A percentile compares a stretch with the other conserved stretches of the same genome.
Evolutionary conservation across 92 coral and sea anemone genomes (phyloP).

Genomic region (Zoanthus gigantus): DNA sequence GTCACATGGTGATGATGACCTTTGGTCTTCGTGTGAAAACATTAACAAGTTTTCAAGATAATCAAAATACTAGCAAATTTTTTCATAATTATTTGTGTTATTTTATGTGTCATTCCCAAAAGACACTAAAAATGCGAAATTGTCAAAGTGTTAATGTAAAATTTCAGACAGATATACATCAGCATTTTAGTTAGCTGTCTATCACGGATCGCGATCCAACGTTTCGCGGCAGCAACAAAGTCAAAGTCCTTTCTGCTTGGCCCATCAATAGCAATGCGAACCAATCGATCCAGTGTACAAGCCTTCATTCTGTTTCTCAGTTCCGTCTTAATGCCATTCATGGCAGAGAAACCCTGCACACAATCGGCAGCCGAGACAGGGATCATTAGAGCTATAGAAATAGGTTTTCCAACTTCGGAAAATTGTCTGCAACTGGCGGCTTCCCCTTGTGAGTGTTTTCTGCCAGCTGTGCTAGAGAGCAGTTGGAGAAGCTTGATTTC

Average conservation of each 20-base stretch:
- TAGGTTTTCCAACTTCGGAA: neutral
- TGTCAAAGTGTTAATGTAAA: neutral
- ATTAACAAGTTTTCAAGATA: no score
- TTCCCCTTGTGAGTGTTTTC: neutral
- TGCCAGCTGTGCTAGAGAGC: neutral
- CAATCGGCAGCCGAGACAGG: constrained; percentile 23
- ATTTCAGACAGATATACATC: neutral
- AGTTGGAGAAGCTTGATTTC: neutral
- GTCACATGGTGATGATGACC: no score
- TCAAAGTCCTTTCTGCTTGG: constrained; percentile 20
- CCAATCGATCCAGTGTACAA: constrained; percentile 1
- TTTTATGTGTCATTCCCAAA: no score
- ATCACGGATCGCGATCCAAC: neutral
- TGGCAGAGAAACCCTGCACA: constrained; percentile 2
- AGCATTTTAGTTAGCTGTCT: neutral
- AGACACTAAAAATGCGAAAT: neutral
- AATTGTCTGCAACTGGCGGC: neutral
- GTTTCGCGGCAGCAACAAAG: neutral
- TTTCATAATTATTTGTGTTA: no score
- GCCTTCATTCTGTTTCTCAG: constrained; percentile 8
- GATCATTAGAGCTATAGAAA: neutral
- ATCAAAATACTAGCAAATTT: no score
- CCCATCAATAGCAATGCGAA: constrained; percentile 16
- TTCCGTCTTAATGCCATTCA: constrained; percentile 16
- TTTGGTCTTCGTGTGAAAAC: no score